Evolutionary conservation across 2,113 vertebrate genomes (phyloP), one percentile per base, ranked within the genome.

Genomic region (Ochotona princeps): DNA sequence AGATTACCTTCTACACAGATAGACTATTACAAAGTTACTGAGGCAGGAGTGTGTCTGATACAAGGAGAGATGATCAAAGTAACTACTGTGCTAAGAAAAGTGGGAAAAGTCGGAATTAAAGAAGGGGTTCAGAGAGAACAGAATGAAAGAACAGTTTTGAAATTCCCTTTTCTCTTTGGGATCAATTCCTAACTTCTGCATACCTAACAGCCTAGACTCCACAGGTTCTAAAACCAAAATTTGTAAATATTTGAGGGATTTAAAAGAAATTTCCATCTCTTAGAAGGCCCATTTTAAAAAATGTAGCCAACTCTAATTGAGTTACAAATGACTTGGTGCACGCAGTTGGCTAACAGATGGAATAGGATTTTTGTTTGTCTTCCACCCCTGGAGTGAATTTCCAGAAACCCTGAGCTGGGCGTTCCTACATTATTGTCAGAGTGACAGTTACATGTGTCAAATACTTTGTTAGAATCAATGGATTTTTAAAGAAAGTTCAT

Each of bases 261-360:
- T 96, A 98, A 97, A 97, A 93, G 76, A 95, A 96, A 92, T 51
- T 79, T 88, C 87, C 70, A 78, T 78, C 78, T 94, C 95, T 97
- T 95, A 93, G 87, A 97, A 98, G 97, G 92, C 91, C 90, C 83
- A n/a, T 95, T 93, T 96, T 92, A 81, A 66, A 66, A 96, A 95
- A 85, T 95, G 86, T 95, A 97, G 91, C 97, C 97, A 98, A 75
- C 89, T 95, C 67, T 97, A 97, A 98, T 98, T 97, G 98, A 32
- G 75, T 93, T 96, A 91, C 91, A 96, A 97, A 97, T 97, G 97
- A 96, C 96, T 97, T 94, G 92, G 93, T 97, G 95, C 94, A 96
- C 96, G 97, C 94, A 93, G 95, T 93, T 97, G 97, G 97, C 96
- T 97, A 97, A 97, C 97, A 98, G 98, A 98, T 98, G 97, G 97